Conservation (phyloP, 2,888 invertebrate species). For the Ommatoiulus sabulosus region DNA sequence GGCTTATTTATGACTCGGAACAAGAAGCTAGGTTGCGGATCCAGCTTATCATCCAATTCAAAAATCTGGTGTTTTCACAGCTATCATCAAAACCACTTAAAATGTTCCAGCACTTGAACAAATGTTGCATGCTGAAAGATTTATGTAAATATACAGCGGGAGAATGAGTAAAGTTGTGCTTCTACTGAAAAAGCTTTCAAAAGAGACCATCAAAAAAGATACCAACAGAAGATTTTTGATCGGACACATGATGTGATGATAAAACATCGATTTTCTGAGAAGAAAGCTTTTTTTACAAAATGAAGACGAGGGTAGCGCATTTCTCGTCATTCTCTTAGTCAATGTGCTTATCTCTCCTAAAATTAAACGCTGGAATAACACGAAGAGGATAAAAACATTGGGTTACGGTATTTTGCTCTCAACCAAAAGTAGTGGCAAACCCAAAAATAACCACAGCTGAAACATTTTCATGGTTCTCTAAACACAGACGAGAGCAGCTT, state of each 20-base stretch:
- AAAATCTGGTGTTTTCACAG: background rate
- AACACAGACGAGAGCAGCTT: background rate
- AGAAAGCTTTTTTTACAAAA: background rate
- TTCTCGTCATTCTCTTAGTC: background rate
- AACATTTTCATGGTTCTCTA: background rate
- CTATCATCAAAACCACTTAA: too few relatives aligned
- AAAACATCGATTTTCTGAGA: too few relatives aligned
- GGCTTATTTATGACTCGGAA: too few relatives aligned
- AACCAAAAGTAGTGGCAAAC: constrained; percentile 7
- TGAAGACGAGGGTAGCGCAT: background rate
- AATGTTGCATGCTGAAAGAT: background rate
- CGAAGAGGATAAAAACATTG: background rate
- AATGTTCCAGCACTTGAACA: background rate
- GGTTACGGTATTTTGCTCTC: background rate
- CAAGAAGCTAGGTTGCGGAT: too few relatives aligned
- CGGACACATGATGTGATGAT: too few relatives aligned
- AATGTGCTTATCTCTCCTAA: background rate
- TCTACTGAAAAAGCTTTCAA: too few relatives aligned
- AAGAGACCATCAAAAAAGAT: too few relatives aligned
- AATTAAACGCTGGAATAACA: background rate
- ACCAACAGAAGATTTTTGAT: too few relatives aligned
- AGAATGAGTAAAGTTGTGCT: too few relatives aligned
- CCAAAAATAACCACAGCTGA: background rate
- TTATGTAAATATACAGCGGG: background rate
- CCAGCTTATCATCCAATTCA: background rate